Evolutionary conservation across 2,797 vertebrate genomes (phyloP), one percentile per base, ranked within the genome.

Genomic region (Chelonia mydas): DNA sequence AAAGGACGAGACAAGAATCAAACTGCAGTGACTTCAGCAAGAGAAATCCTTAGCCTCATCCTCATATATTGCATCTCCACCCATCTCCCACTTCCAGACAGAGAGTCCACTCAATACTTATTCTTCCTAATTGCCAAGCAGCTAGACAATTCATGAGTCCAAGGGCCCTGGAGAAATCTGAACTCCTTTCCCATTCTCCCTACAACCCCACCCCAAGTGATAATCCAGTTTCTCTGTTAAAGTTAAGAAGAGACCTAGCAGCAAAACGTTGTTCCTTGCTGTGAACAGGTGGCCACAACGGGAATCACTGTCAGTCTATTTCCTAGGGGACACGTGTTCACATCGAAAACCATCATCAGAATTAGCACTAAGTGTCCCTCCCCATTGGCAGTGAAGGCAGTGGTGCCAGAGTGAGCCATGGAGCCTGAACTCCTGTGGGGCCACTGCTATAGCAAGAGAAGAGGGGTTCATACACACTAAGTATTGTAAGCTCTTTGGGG

Each of bases 151-250:
- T 92, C 76, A 47, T 17, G 68, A 96, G 89, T 92, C 65, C 53
- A 49, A 86, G 92, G 50, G 17, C 54, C 86, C 80, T 91, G 83
- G 83, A 11, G 55, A 88, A 88, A 91, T 47, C 23, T 21, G 78
- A 81, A 87, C 76, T 15, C 79, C 51, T 37, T 88, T 83, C 65
- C 86, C 33, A 65, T 78, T 87, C 65, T 91, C 88, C 61, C 16
- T 11, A 81, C 7, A 59, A 23, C n/a, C n/a, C n/a, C n/a, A n/a
- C n/a, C n/a, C 19, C 65, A 72, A 72, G n/a, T 37, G n/a, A 41
- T 41, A 37, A 12, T 11, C n/a, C 37, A 19, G n/a, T 72, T 21
- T 37, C n/a, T 72, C 41, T 41, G 65, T 37, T 41, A 72, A 72
- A 72, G n/a, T 37, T 21, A 37, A 21, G 65, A 72, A 41, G n/a